These are phyloP conservation scores for Nipponacmea schrenckii DNA, from an alignment of 2,888 invertebrate genomes.

Conservation along the genomic window DNA sequence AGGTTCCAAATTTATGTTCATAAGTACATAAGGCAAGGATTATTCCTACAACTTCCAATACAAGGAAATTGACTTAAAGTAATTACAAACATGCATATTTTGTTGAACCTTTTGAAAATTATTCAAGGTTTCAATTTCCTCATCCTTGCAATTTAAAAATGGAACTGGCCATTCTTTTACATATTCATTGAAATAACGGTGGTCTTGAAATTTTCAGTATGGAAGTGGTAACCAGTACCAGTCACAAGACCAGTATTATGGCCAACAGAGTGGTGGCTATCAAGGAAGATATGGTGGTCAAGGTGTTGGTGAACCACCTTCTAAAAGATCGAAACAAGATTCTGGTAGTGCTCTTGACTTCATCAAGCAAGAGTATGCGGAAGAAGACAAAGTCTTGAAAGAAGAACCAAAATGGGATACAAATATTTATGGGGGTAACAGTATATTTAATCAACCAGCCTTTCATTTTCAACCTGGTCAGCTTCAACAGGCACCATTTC, in stretches of 20 bases:
- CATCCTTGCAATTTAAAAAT: too few relatives aligned
- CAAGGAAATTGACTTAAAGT: too few relatives aligned
- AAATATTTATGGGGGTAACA: constrained; percentile 23
- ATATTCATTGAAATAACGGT: too few relatives aligned
- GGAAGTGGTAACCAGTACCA: constrained; percentile 14
- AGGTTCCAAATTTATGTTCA: too few relatives aligned
- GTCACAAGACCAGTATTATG: constrained; percentile 16
- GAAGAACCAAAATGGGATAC: constrained; percentile 34
- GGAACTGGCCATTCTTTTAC: too few relatives aligned
- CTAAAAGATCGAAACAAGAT: constrained; percentile 48
- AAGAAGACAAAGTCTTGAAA: constrained; percentile 34
- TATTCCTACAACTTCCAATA: too few relatives aligned
- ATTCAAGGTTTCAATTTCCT: too few relatives aligned
- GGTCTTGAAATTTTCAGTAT: constrained; percentile 9
- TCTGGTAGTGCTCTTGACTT: constrained; percentile 59
- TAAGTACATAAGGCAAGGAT: too few relatives aligned
- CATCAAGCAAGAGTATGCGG: constrained; percentile 62
- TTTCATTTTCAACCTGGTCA: constrained; percentile 5
- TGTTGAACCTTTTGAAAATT: too few relatives aligned
- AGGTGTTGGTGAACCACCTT: constrained; percentile 36
- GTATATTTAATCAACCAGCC: not conserved
- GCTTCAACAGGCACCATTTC: not conserved
- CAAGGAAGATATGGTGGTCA: constrained; percentile 5
- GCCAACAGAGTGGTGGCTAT: constrained; percentile 13
- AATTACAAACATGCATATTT: too few relatives aligned